Evolutionary conservation across 2,888 invertebrate genomes (phyloP), one percentile per base, ranked within the genome.

Genomic region (Salticus scenicus): DNA sequence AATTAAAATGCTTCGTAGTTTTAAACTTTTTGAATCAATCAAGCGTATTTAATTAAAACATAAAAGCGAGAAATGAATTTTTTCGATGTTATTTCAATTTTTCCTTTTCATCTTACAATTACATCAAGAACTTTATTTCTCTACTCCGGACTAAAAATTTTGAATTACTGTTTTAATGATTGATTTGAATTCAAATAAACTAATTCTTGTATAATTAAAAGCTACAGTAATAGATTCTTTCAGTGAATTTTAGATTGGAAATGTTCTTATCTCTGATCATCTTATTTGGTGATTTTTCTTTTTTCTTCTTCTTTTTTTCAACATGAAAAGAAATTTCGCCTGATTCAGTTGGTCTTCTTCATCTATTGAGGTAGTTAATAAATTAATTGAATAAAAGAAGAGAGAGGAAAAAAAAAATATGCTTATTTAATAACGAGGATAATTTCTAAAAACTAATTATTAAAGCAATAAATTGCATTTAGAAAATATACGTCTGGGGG

Each of bases 161-260:
- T 57, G 57, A 57, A 57, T 57, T n/a, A 4, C 57, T 1, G 24
- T 57, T 57, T 57, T 57, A 57, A 57, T 57, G 57, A 57, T 57
- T 57, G 57, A 57, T 57, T 57, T 57, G 12, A 57, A 57, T 57
- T 57, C 57, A 57, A 57, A 57, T 24, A 57, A 57, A 57, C 57
- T 57, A 57, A 57, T 57, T 57, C 57, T 24, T 1, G 12, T 24
- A 57, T 57, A 57, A 57, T 57, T 57, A 57, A 57, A 57, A 57
- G 20, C 24, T 24, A 4, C 57, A 24, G 24, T 57, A 57, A 57
- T 57, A 17, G 57, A 57, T 24, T 57, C 24, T 57, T 57, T 57
- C 24, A 57, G 24, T 57, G 24, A 24, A 57, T 1, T 47, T 57
- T 24, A 4, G 57, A 24, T 57, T 24, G 57, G 24, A 57, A 57